Evolutionary conservation across 2,113 vertebrate genomes (phyloP).

Genomic region (Nasalis larvatus): DNA sequence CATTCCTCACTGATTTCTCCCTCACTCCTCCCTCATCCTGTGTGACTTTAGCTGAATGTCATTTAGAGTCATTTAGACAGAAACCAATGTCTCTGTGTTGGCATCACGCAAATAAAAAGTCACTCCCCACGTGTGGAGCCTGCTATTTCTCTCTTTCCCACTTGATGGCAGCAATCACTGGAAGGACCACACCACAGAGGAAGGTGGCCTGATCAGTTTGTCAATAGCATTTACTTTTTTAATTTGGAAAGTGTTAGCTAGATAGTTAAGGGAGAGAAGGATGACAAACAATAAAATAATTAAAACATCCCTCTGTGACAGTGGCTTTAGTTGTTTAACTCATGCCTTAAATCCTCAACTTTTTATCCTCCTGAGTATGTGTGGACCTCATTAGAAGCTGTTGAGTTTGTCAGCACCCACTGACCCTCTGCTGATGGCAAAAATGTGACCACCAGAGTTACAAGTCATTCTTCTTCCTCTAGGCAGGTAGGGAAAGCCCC

Average conservation of each 20-base stretch:
- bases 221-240: neutral
- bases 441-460: accelerated
- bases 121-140: accelerated
- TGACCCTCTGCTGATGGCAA: neutral
- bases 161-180: neutral
- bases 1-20: neutral
- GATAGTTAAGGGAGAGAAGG: accelerated
- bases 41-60: accelerated
- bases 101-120: neutral
- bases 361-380: accelerated
- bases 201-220: accelerated
- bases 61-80: neutral
- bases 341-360: neutral
- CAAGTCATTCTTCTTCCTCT: too few relatives aligned
- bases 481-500: too few relatives aligned
- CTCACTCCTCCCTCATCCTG: neutral
- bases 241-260: neutral
- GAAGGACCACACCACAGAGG: accelerated
- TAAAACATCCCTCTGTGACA: neutral
- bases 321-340: neutral
- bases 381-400: neutral
- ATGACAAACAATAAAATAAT: neutral
- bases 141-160: neutral
- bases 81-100: neutral
- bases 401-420: neutral